These are phyloP conservation scores for Heliangelus exortis DNA, from an alignment of 2,797 vertebrate species.

Conservation along the genomic window DNA sequence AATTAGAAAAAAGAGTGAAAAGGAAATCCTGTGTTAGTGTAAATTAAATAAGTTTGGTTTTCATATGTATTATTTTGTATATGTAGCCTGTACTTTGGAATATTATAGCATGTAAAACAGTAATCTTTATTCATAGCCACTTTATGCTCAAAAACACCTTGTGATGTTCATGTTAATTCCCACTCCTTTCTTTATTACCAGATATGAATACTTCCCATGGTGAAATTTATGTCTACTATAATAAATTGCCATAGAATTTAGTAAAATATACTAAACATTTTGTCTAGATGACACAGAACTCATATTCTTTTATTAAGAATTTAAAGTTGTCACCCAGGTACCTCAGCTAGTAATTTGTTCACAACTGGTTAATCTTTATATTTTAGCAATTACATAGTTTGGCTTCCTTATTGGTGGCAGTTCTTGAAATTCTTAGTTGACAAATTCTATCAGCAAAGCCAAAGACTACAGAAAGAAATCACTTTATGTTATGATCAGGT, in stretches of 20 bases:
- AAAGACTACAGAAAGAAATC: neutral
- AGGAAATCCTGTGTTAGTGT: neutral
- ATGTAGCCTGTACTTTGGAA: neutral
- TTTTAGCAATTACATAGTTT: neutral
- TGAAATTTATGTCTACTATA: neutral
- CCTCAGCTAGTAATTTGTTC: neutral
- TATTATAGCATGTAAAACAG: neutral
- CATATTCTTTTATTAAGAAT: neutral
- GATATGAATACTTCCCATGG: neutral
- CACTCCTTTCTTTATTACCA: neutral
- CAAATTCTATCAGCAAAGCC: neutral
- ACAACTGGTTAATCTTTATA: neutral
- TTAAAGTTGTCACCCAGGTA: neutral
- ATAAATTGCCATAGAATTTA: neutral
- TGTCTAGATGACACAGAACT: neutral
- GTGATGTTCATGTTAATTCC: neutral
- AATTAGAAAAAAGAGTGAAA: neutral
- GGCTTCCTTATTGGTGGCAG: neutral
- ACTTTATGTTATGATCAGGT: neutral
- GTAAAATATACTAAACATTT: neutral
- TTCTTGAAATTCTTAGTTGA: neutral
- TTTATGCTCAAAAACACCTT: neutral
- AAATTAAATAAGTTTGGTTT: neutral
- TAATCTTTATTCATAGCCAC: neutral
- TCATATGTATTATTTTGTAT: neutral